phyloP scores from a whole-genome alignment of 2,797 vertebrate species.

The Rachycentron canadum region DNA sequence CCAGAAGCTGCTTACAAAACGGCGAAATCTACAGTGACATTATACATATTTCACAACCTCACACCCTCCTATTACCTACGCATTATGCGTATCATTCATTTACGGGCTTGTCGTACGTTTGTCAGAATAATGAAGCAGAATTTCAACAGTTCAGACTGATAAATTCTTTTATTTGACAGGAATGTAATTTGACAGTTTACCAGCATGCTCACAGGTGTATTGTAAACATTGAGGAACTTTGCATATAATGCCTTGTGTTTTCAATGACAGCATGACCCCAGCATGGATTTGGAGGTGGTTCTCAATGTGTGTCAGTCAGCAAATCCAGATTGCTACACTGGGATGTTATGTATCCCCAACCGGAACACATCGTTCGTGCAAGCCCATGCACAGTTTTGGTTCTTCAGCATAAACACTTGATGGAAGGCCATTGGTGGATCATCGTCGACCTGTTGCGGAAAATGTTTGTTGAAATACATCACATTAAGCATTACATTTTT shows the following conservation, averaged over 20 bases:
- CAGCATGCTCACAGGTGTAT: background rate
- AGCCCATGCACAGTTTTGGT: constrained; percentile 78
- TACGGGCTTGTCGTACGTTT: no score
- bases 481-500: background rate
- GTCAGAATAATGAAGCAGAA: background rate
- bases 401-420: constrained; percentile 87
- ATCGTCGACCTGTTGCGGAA: constrained; percentile 78
- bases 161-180: constrained; percentile 58
- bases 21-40: background rate
- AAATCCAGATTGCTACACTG: constrained; percentile 64
- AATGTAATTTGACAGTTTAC: constrained; percentile 44
- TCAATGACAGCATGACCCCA: constrained; percentile 3
- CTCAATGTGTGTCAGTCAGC: background rate
- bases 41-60: no score
- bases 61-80: no score
- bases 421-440: constrained; percentile 88
- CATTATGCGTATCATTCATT: no score
- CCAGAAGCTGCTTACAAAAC: background rate
- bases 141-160: background rate
- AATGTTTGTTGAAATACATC: background rate
- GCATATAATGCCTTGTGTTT: background rate
- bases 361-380: constrained; percentile 88
- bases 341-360: constrained; percentile 86
- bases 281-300: constrained; percentile 26
- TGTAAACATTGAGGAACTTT: constrained; percentile 30